A percentile compares a stretch with the other conserved stretches of the same genome.
Evolutionary conservation across 2,797 vertebrate species (phyloP).

Genomic region (Taenioides sp.): DNA sequence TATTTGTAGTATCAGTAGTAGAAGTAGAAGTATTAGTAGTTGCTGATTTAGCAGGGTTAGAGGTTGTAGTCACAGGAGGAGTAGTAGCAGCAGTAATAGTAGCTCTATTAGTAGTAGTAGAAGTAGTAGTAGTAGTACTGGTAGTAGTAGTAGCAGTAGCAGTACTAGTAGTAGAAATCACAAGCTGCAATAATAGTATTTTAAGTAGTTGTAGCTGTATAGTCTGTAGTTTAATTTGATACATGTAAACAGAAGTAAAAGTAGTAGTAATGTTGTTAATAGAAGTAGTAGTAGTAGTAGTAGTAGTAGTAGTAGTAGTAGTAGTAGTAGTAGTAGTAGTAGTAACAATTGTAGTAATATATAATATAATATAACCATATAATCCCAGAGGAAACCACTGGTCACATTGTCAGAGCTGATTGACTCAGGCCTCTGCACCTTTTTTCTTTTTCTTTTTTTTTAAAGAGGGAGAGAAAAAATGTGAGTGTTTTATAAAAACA

Average conservation of each 20-base stretch:
- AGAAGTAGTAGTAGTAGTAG: too few relatives aligned
- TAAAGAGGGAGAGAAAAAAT: constrained; percentile 2
- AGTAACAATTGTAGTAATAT: not conserved
- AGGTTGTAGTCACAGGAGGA: not conserved
- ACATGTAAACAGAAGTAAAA: not conserved
- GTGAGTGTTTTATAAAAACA: constrained; percentile 55
- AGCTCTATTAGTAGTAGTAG: too few relatives aligned
- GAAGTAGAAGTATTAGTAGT: not conserved
- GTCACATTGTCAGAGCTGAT: constrained; percentile 68
- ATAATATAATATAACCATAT: not conserved
- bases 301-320: not conserved
- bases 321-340: not conserved
- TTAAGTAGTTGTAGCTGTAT: too few relatives aligned
- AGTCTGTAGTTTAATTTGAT: too few relatives aligned
- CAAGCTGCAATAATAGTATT: too few relatives aligned
- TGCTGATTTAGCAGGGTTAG: not conserved
- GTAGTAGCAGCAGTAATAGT: not conserved
- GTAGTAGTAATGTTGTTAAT: not conserved
- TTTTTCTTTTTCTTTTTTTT: too few relatives aligned
- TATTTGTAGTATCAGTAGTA: not conserved
- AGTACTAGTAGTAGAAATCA: not conserved
- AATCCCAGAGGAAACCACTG: constrained; percentile 56
- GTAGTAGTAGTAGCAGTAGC: not conserved
- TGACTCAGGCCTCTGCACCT: constrained; percentile 46
- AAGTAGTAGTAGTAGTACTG: not conserved